phyloP scores from a whole-genome alignment of 2,797 vertebrate species.

The Periparus ater region DNA sequence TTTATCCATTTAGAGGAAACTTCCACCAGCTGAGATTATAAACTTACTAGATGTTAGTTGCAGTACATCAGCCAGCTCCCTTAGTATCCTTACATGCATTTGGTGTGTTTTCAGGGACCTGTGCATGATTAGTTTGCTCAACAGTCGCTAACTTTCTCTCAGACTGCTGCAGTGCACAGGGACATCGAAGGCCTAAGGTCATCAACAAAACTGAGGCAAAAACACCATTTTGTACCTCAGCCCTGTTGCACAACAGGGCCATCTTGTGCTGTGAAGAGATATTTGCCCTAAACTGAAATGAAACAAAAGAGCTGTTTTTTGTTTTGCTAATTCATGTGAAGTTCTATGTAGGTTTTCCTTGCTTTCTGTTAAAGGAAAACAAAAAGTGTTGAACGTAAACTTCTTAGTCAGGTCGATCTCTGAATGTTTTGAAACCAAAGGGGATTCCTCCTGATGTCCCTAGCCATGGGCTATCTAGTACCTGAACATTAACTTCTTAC shows the following conservation, averaged over 20 bases:
- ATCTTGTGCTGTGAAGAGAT: not conserved
- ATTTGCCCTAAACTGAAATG: not conserved
- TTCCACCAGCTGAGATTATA: not conserved
- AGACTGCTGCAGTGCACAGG: not conserved
- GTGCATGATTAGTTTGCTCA: not conserved
- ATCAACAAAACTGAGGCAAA: not conserved
- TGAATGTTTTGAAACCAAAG: not conserved
- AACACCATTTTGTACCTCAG: rapidly evolving
- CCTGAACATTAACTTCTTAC: not conserved
- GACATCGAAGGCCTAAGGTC: not conserved
- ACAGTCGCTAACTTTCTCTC: not conserved
- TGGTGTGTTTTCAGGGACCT: not conserved
- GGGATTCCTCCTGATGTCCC: not conserved
- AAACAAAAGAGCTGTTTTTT: not conserved
- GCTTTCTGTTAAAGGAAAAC: not conserved
- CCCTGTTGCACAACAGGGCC: rapidly evolving
- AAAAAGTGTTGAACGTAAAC: not conserved
- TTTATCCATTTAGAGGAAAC: not conserved
- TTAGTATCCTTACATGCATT: not conserved
- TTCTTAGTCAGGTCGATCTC: not conserved
- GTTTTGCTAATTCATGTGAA: not conserved
- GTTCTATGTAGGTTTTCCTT: not conserved
- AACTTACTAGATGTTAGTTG: not conserved
- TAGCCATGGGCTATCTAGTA: not conserved
- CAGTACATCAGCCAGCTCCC: not conserved